These are phyloP conservation scores for Phrynocephalus forsythii DNA, from an alignment of 2,797 vertebrate species.

Conservation along the genomic window DNA sequence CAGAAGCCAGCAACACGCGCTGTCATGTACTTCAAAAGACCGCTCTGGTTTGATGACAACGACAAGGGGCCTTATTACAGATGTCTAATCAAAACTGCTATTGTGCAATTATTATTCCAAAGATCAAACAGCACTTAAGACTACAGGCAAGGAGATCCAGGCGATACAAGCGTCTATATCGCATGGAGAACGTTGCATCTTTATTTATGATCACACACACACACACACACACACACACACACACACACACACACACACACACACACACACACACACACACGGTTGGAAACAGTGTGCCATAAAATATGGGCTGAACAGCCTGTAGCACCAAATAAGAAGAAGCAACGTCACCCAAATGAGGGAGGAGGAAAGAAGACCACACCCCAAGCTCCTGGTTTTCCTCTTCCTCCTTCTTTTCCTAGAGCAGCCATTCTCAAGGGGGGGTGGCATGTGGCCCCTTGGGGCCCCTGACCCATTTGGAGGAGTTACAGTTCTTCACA, in stretches of 20 bases:
- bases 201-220: rapidly evolving
- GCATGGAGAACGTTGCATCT: rapidly evolving
- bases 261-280: too few relatives aligned
- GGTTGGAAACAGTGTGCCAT: rapidly evolving
- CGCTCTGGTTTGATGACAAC: constrained; percentile 53
- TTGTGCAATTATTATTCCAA: constrained; percentile 8
- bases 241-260: too few relatives aligned
- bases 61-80: constrained; percentile 64
- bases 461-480: too few relatives aligned
- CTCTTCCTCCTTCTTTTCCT: too few relatives aligned
- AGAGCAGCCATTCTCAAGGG: too few relatives aligned
- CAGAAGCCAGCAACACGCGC: constrained; percentile 60
- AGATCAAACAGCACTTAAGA: constrained; percentile 48
- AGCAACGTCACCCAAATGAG: neutral
- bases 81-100: constrained; percentile 57
- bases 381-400: neutral
- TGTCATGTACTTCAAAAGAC: constrained; percentile 63
- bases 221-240: too few relatives aligned
- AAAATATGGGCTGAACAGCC: rapidly evolving
- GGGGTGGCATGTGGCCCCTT: too few relatives aligned
- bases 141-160: rapidly evolving
- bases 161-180: rapidly evolving
- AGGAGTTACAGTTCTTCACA: too few relatives aligned
- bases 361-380: too few relatives aligned
- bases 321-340: rapidly evolving